Percentiles rank a stretch among this genome's conserved stretches.
These are phyloP conservation scores for Platysteira castanea DNA, from an alignment of 2,113 vertebrate genomes.

Conservation along the genomic window DNA sequence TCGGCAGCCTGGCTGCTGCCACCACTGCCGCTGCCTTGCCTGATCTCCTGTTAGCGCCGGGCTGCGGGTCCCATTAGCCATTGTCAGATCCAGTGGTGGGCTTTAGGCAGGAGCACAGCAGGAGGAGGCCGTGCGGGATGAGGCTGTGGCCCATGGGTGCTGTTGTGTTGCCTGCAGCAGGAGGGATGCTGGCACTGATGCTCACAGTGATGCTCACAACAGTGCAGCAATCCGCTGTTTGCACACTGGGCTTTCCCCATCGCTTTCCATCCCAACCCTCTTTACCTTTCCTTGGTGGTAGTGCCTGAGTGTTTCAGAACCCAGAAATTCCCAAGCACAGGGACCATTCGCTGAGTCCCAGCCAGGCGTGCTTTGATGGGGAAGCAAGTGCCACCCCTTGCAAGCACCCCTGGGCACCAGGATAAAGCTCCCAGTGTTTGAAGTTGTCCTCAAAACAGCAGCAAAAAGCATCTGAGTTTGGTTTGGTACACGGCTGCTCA, in stretches of 20 bases:
- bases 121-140: neutral
- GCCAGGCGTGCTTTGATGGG: fast-evolving
- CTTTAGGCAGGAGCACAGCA: neutral
- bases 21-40: neutral
- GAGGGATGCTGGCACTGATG: neutral
- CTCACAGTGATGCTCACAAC: fast-evolving
- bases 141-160: fast-evolving
- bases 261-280: neutral
- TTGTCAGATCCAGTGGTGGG: neutral
- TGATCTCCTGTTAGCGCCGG: neutral
- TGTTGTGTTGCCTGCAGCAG: fast-evolving
- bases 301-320: neutral
- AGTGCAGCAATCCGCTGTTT: neutral
- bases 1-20: slow-evolving; percentile 51
- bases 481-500: fast-evolving
- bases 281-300: neutral
- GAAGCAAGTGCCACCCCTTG: fast-evolving
- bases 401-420: fast-evolving
- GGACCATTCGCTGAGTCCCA: fast-evolving
- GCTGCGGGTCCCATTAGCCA: neutral
- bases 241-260: fast-evolving
- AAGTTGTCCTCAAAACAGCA: neutral
- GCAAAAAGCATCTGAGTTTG: neutral
- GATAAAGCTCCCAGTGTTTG: neutral
- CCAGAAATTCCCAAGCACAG: fast-evolving